Evolutionary conservation across 2,797 vertebrate species (phyloP).

Genomic region (Danio aesculapii): DNA sequence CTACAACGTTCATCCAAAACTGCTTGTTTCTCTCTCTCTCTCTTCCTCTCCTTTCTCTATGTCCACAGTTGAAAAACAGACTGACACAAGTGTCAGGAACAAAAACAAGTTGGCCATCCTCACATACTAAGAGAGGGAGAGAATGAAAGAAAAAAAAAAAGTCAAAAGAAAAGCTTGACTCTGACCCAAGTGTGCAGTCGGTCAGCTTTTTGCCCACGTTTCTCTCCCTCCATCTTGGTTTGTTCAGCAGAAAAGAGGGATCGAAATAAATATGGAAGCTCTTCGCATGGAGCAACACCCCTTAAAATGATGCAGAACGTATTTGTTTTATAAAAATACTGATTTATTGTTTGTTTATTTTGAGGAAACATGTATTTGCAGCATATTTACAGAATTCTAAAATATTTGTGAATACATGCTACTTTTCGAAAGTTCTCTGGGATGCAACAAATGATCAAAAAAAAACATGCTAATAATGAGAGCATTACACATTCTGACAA

Average conservation of each 20-base stretch:
- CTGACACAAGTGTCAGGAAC: conserved; percentile 81
- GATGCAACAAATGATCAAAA: conserved; percentile 30
- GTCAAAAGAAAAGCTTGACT: conserved; percentile 69
- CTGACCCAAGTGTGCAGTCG: conserved; percentile 28
- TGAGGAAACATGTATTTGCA: neutral
- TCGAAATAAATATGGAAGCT: conserved; percentile 83
- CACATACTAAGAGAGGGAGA: conserved; percentile 79
- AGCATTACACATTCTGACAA: conserved; percentile 6
- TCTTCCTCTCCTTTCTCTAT: conserved; percentile 82
- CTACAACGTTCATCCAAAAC: conserved; percentile 79
- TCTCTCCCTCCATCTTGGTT: conserved; percentile 77
- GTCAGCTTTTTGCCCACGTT: conserved; percentile 61
- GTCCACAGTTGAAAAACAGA: conserved; percentile 86
- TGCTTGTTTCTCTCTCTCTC: conserved; percentile 81
- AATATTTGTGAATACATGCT: conserved; percentile 41
- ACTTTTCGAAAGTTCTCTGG: conserved; percentile 37
- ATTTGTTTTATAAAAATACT: conserved; percentile 32
- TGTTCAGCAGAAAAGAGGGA: conserved; percentile 82
- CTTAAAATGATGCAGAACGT: conserved; percentile 78
- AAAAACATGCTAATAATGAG: neutral
- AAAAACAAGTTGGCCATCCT: conserved; percentile 78
- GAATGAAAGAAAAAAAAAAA: conserved; percentile 77
- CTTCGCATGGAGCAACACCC: conserved; percentile 79
- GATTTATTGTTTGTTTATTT: conserved; percentile 65
- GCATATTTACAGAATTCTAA: neutral